Evolutionary conservation across 2,113 vertebrate species (phyloP).

Genomic region (Pogonocichla stellata): DNA sequence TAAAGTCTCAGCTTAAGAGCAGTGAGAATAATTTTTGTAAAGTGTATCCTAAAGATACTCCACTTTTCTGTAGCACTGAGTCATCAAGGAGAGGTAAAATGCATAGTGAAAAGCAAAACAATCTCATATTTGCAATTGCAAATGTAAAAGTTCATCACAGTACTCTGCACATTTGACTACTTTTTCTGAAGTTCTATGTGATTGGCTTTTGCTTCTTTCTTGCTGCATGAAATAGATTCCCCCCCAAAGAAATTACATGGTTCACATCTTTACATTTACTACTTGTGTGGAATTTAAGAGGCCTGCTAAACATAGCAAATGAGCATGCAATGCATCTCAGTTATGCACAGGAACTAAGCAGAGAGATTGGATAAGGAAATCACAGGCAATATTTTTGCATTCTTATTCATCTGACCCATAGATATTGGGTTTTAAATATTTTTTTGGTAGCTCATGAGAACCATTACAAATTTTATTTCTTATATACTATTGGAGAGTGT

Average conservation of each 20-base stretch:
- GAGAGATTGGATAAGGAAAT: not conserved
- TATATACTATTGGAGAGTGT: not conserved
- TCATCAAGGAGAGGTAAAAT: not conserved
- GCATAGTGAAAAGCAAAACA: not conserved
- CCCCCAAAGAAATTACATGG: not conserved
- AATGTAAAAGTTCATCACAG: not conserved
- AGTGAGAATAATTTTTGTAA: not conserved
- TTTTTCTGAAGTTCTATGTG: not conserved
- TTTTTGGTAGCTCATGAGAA: not conserved
- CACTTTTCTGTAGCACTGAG: not conserved
- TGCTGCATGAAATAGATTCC: not conserved
- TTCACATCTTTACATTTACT: not conserved
- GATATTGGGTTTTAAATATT: not conserved
- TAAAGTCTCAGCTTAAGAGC: not conserved
- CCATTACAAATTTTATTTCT: not conserved
- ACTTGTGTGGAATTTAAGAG: not conserved
- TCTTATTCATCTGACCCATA: not conserved
- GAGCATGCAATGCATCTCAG: not conserved
- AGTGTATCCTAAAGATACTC: not conserved
- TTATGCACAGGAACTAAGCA: not conserved
- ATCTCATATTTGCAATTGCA: not conserved
- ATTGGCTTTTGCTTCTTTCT: not conserved
- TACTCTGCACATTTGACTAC: not conserved
- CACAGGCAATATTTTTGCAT: not conserved
- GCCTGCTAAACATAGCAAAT: not conserved